Evolutionary conservation across 2,113 vertebrate species (phyloP).

Genomic region (Callaeas wilsoni): DNA sequence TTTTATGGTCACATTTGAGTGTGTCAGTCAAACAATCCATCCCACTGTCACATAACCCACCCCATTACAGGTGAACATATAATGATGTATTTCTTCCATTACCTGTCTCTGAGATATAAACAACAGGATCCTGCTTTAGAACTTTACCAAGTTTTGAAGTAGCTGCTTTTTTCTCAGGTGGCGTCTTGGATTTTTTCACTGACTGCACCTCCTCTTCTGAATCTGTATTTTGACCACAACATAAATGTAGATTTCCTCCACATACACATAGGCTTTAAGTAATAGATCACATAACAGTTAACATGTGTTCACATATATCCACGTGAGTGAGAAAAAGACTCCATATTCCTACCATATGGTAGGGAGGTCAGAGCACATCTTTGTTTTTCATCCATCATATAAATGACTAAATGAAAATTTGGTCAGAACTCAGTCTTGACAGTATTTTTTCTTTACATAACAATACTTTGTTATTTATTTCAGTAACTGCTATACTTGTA

Average conservation of each 20-base stretch:
- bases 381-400: not conserved
- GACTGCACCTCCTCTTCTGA: conserved; percentile 78
- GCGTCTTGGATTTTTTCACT: conserved; percentile 72
- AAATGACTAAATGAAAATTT: not conserved
- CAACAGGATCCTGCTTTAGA: conserved; percentile 81
- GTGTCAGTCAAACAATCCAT: not conserved
- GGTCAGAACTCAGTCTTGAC: not conserved
- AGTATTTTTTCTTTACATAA: not conserved
- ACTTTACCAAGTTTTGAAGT: conserved; percentile 62
- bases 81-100: conserved; percentile 1
- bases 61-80: not conserved
- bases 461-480: not conserved
- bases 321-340: not conserved
- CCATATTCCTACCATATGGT: not conserved
- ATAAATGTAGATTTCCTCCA: not conserved
- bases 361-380: not conserved
- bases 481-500: not conserved
- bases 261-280: not conserved
- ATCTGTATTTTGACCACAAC: conserved; percentile 71
- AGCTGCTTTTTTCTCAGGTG: conserved; percentile 68
- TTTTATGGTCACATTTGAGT: not conserved
- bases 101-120: conserved; percentile 95
- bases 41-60: not conserved
- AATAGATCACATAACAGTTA: not conserved
- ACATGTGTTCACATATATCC: not conserved